Conservation (phyloP, 2,888 invertebrate genomes). For the Sepioteuthis lessoniana region DNA sequence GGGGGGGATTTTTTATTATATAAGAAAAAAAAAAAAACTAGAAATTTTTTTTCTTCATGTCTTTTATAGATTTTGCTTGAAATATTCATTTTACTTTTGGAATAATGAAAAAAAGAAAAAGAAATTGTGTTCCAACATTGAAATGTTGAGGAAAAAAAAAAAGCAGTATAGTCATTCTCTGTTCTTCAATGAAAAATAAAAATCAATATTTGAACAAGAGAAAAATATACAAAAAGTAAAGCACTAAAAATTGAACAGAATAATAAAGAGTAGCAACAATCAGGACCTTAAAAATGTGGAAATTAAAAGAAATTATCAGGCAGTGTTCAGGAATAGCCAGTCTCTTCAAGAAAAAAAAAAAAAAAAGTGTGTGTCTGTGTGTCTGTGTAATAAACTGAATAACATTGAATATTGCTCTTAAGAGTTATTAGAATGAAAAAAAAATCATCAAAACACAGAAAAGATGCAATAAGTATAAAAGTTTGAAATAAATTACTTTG, state of each 20-base stretch:
- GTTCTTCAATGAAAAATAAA: neutral
- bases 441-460: neutral
- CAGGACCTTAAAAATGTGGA: neutral
- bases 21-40: neutral
- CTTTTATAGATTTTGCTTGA: neutral
- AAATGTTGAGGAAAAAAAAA: neutral
- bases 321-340: slow-evolving; percentile 10
- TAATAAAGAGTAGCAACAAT: neutral
- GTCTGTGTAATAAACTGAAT: neutral
- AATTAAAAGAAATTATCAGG: neutral
- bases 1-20: neutral
- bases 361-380: neutral
- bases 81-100: neutral
- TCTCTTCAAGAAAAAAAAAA: neutral
- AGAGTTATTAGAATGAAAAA: neutral
- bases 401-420: neutral
- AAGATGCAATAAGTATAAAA: neutral
- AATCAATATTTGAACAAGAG: neutral
- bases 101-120: neutral
- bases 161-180: neutral
- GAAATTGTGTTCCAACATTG: neutral
- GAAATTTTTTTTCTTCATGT: neutral
- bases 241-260: neutral
- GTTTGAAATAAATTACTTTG: too few species aligned
- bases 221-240: neutral